A percentile compares a stretch with the other conserved stretches of the same genome.
Conservation (phyloP, 1,140 invertebrate species). For the Leguminivora glycinivorella region DNA sequence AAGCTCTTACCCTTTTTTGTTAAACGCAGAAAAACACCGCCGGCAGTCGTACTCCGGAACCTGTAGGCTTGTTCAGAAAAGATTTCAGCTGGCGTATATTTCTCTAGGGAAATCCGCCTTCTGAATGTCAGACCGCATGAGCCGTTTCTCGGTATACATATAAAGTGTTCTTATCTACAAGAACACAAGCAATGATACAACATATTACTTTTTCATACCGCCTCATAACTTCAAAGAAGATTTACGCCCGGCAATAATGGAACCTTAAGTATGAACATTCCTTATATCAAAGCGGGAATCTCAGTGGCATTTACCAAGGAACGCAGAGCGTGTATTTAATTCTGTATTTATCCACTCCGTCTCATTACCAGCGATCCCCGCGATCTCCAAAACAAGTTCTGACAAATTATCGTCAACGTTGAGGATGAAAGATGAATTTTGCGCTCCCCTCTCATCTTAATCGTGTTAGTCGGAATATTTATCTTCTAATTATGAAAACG, state of each 20-base stretch:
- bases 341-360: constrained; percentile 5
- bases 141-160: constrained; percentile 5
- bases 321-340: constrained; percentile 8
- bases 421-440: constrained; percentile 23
- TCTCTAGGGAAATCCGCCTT: constrained; percentile 22
- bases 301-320: constrained; percentile 6
- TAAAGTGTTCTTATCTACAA: not conserved
- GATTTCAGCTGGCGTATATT: constrained; percentile 21
- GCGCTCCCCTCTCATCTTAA: constrained; percentile 34
- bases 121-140: constrained; percentile 20
- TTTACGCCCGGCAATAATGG: not conserved
- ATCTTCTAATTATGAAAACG: constrained; percentile 37
- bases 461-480: constrained; percentile 38
- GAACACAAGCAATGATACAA: not conserved
- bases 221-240: constrained; percentile 5
- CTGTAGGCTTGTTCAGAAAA: constrained; percentile 22
- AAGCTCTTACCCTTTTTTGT: constrained; percentile 21
- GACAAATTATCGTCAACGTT: constrained; percentile 26
- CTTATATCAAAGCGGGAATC: constrained; percentile 15
- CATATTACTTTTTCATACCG: not conserved
- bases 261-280: constrained; percentile 10
- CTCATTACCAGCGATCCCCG: constrained; percentile 5
- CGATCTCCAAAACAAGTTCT: constrained; percentile 24
- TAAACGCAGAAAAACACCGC: not conserved
- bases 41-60: not conserved